Base-by-base conservation (phyloP, 2,888 invertebrate genomes). In the Julus scanicus region DNA sequence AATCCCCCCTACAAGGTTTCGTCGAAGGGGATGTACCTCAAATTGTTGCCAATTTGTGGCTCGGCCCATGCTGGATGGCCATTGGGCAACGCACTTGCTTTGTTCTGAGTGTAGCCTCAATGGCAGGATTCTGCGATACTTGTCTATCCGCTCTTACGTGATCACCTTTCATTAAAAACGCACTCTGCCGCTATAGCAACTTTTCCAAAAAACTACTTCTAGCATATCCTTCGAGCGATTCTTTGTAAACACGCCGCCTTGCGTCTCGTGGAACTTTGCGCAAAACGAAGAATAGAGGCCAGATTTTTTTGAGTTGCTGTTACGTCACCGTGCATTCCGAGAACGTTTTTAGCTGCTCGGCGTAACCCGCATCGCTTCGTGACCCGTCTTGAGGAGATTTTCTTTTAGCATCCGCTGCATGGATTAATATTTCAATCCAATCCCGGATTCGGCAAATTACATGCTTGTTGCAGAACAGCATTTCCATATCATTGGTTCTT, bases 41-140 rank as follows among this genome's bases (percentile, higher is more conserved):
- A 86, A 86, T 86, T 86, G 86, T 48, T 49, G 86, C 86, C 86
- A 86, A 86, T 86, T 86, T 86, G 86, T 48, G 86, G 48, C 48
- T 86, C 86, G 48, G 86, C 86, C 86, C 86, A 86, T 86, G 86
- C 86, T 86, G 48, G 86, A 86, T 86, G 86, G 86, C 86, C 86
- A 86, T 86, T 86, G 86, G 86, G 86, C 86, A 86, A 86, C 29
- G 86, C 48, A 20, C 86, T 86, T 44, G 48, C 48, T 86, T 86
- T 48, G 48, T 53, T 86, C 48, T 44, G 86, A 53, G 48, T 29
- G 48, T 86, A 86, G 86, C 86, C 86, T 86, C 86, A 49, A 49
- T 86, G 53, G 48, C 48, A 86, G 86, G 86, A 48, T 80, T 80
- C 80, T 80, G 80, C 80, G 80, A 37, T 80, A 37, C 80, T 80